Evolutionary conservation across 1,140 invertebrate species (phyloP), one percentile per base, ranked within the genome.

Genomic region (Lordiphosa clarofinis): DNA sequence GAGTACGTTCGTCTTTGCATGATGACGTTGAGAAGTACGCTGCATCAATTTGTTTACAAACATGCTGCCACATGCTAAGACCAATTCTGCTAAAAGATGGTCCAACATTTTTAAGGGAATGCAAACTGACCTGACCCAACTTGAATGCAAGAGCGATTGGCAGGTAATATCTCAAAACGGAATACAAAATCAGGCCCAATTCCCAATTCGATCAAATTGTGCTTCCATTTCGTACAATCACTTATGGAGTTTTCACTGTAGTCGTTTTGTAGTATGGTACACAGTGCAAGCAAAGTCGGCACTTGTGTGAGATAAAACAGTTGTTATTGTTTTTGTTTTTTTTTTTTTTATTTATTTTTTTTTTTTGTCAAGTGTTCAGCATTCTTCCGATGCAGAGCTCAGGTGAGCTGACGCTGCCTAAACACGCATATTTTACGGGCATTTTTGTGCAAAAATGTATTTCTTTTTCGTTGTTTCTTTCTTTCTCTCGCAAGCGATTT

Each of bases 401-500:
- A 64, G 42, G 15, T 46, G 48, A 24, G 21, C 47, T 52, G 46
- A 31, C 13, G 35, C 4, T 49, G 21, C 38, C 28, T 49, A 49
- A 57, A 44, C 65, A 68, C 65, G 66, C 61, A 69, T 65, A 69
- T 69, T 69, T 69, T 46, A 65, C 37, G 56, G 59, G 56, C 50
- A 58, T 50, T 69, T 68, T 59, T 64, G 62, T 60, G 62, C 53
- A 54, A 50, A 53, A 48, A 55, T 66, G 64, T 59, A 64, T 66
- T 65, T 52, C 39, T 66, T 43, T 49, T 13, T 10, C 11, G 38
- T 40, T 44, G 28, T 55, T 10, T 56, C 44, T 50, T n/a, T 52
- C 42, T 37, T 53, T 67, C 37, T 65, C 56, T 46, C 24, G 43
- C 28, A 56, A 56, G 19, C 56, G 56, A 70, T 70, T 70, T 70